phyloP scores from a whole-genome alignment of 2,113 vertebrate species.

The Ageneiosus marmoratus region DNA sequence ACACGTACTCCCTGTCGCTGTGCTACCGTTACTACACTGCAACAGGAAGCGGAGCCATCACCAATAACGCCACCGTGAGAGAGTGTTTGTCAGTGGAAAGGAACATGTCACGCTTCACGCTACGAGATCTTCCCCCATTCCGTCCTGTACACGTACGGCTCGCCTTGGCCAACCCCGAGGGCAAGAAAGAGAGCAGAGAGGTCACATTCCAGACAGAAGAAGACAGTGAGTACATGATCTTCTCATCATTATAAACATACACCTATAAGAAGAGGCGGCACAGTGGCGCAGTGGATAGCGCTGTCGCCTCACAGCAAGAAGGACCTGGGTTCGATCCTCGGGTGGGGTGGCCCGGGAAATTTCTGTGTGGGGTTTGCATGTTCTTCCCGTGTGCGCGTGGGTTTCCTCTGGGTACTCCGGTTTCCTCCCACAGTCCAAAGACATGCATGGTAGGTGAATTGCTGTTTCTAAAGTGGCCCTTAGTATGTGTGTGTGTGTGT shows the following conservation, averaged over 20 bases:
- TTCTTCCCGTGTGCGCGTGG: too few species aligned
- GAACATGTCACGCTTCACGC: constrained; percentile 79
- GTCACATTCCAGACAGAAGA: constrained; percentile 93
- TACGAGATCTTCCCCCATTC: constrained; percentile 89
- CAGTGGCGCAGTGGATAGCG: too few species aligned
- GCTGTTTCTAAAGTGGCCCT: too few species aligned
- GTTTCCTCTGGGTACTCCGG: too few species aligned
- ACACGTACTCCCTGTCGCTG: constrained; percentile 85
- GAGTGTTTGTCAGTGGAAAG: constrained; percentile 88
- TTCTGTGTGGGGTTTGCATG: too few species aligned
- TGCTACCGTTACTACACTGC: constrained; percentile 86
- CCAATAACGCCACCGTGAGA: constrained; percentile 84
- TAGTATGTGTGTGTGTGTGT: too few species aligned
- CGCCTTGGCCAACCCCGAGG: constrained; percentile 86
- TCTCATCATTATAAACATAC: background rate
- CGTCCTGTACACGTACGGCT: constrained; percentile 81
- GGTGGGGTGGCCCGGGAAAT: too few species aligned
- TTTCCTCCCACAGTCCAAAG: too few species aligned
- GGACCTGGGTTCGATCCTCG: too few species aligned
- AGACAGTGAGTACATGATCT: constrained; percentile 79
- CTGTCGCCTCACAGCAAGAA: too few species aligned
- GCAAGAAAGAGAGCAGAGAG: constrained; percentile 91
- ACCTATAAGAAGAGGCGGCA: background rate
- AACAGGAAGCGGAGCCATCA: constrained; percentile 64
- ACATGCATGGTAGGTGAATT: too few species aligned